Conservation (phyloP, 1,140 invertebrate species). For the Meteorus sp. region DNA sequence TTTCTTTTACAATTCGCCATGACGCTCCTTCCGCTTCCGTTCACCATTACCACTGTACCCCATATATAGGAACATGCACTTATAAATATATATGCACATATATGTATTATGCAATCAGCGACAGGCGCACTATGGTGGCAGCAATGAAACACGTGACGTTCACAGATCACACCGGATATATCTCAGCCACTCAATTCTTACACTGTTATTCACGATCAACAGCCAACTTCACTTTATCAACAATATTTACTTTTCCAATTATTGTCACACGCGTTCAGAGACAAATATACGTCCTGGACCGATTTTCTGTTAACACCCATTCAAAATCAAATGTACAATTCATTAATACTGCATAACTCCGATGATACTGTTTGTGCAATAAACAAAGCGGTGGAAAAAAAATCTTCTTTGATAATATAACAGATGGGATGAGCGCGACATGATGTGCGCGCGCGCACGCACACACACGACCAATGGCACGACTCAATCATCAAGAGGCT, state of each 20-base stretch:
- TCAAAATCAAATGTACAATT: not conserved
- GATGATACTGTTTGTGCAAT: not conserved
- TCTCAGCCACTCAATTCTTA: no score
- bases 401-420: not conserved
- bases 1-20: not conserved
- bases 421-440: not conserved
- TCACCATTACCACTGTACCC: not conserved
- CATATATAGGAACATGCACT: not conserved
- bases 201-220: no score
- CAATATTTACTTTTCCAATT: no score
- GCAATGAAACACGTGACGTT: no score
- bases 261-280: no score
- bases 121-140: no score
- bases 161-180: no score
- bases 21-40: conserved; percentile 14
- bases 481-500: not conserved
- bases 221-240: no score
- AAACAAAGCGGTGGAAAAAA: no score
- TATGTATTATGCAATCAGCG: not conserved
- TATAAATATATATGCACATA: not conserved
- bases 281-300: no score
- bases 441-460: not conserved
- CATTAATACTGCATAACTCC: not conserved
- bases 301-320: no score
- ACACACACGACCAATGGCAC: conserved; percentile 2